Evolutionary conservation across 2,113 vertebrate species (phyloP).

Genomic region (Anarrhichthys ocellatus): DNA sequence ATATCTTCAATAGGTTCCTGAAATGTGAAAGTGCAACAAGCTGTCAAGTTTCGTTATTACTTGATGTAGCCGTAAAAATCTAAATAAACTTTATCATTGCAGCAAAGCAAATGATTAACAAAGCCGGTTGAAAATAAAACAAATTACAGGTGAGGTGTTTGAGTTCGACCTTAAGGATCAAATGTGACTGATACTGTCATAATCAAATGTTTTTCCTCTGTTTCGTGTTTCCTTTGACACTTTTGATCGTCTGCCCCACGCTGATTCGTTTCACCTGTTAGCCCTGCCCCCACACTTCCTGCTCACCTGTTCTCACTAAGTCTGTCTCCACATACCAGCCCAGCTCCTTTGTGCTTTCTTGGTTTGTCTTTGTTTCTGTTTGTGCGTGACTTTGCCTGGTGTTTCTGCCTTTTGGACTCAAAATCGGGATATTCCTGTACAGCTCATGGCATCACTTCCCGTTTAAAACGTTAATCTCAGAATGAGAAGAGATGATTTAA

Average conservation of each 20-base stretch:
- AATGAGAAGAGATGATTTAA: neutral
- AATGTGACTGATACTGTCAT: neutral
- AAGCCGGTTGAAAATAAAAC: neutral
- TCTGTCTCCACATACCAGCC: neutral
- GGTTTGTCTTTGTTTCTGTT: neutral
- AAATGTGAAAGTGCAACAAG: neutral
- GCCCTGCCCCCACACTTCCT: neutral
- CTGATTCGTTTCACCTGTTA: neutral
- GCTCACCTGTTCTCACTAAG: neutral
- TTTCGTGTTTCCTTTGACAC: neutral
- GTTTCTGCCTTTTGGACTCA: neutral
- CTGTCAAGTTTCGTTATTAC: conserved; percentile 20
- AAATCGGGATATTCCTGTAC: neutral
- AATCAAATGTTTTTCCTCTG: neutral
- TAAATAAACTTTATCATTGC: neutral
- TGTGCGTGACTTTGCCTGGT: neutral
- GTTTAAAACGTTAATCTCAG: neutral
- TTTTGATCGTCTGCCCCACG: too few relatives aligned
- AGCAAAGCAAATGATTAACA: conserved; percentile 16
- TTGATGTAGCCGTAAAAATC: neutral
- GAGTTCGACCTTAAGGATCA: neutral
- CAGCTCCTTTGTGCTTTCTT: neutral
- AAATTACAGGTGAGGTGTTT: neutral
- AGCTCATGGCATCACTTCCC: neutral
- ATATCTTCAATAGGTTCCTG: neutral